phyloP scores from a whole-genome alignment of 2,113 vertebrate genomes.

The Rhea americana region DNA sequence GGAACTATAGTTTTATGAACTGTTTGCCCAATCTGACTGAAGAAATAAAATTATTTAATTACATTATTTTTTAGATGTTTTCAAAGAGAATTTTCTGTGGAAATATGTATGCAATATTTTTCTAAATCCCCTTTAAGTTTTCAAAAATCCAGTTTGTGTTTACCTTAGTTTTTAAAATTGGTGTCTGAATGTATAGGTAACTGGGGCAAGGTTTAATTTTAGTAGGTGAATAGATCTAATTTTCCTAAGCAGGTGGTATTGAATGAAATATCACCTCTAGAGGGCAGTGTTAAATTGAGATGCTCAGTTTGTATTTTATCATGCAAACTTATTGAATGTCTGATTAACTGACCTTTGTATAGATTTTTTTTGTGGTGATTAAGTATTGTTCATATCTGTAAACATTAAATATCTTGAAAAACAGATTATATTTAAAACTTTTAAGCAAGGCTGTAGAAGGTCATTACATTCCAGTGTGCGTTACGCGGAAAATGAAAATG shows the following conservation, averaged over 20 bases:
- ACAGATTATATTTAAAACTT: not conserved
- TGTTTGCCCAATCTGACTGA: not conserved
- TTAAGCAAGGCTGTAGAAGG: not conserved
- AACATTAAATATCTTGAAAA: not conserved
- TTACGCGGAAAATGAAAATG: not conserved
- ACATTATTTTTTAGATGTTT: not conserved
- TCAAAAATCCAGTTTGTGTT: not conserved
- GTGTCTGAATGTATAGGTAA: not conserved
- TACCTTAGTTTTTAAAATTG: not conserved
- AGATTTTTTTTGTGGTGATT: not conserved
- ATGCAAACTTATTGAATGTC: not conserved
- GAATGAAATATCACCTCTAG: slow-evolving; percentile 60
- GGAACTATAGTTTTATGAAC: not conserved
- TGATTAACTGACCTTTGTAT: not conserved
- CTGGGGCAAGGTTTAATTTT: not conserved
- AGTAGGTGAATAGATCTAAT: not conserved
- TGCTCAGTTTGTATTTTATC: slow-evolving; percentile 30
- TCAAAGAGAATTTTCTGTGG: not conserved
- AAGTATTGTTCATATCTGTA: not conserved
- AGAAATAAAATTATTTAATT: not conserved
- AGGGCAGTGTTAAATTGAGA: slow-evolving; percentile 73
- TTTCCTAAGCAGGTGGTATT: not conserved
- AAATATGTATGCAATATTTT: not conserved
- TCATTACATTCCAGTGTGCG: not conserved
- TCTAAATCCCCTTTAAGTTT: not conserved